Percentiles rank a stretch among this genome's conserved stretches.
phyloP scores from a whole-genome alignment of 1,140 invertebrate genomes.

The Subanguina moxae region DNA sequence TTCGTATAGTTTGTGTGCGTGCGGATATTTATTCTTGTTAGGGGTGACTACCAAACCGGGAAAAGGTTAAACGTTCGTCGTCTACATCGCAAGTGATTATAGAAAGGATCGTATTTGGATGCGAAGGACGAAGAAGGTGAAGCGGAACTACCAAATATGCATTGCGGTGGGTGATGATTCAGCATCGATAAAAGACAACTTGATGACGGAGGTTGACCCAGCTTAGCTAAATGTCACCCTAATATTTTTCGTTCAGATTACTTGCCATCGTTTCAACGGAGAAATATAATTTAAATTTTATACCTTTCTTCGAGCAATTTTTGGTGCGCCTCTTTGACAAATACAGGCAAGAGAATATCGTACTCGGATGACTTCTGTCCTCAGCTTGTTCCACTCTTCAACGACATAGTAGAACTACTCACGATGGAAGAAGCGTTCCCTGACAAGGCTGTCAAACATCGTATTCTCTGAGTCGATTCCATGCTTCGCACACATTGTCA shows the following conservation, averaged over 20 bases:
- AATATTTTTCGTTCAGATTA: conserved; percentile 65
- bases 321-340: conserved; percentile 78
- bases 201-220: conserved; percentile 73
- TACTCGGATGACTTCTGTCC: conserved; percentile 79
- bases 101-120: conserved; percentile 99
- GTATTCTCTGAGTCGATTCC: conserved; percentile 8
- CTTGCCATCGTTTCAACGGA: conserved; percentile 86
- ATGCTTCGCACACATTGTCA: background rate
- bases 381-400: conserved; percentile 92
- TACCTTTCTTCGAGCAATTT: conserved; percentile 73
- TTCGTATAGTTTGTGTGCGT: background rate
- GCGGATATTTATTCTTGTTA: conserved; percentile 39
- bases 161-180: conserved; percentile 96
- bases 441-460: conserved; percentile 6
- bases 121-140: conserved; percentile 85
- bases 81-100: conserved; percentile 95
- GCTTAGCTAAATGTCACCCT: too few relatives aligned
- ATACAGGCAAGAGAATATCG: conserved; percentile 80
- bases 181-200: conserved; percentile 80
- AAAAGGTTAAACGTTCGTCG: conserved; percentile 96
- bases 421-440: conserved; percentile 16
- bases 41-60: conserved; percentile 91
- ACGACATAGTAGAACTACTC: conserved; percentile 59
- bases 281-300: background rate
- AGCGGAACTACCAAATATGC: conserved; percentile 91